Evolutionary conservation across 2,797 vertebrate species (phyloP).

Genomic region (Menidia menidia): DNA sequence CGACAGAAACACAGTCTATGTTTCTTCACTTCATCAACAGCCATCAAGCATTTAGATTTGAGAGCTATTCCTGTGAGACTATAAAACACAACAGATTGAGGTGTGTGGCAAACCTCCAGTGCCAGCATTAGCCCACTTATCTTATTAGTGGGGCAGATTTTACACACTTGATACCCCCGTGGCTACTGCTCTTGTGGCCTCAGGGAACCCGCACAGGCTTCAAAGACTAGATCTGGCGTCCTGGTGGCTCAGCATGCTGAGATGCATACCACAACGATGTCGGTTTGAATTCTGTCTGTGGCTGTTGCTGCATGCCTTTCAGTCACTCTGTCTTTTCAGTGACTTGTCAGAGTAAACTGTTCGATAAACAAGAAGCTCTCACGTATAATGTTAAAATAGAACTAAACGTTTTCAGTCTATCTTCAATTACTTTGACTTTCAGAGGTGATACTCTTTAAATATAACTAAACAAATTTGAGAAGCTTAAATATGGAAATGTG

Average conservation of each 20-base stretch:
- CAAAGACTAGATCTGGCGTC: conserved; percentile 76
- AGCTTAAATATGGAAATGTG: too few species aligned
- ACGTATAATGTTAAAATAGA: background rate
- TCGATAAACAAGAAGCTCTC: conserved; percentile 36
- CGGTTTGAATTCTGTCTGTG: conserved; percentile 56
- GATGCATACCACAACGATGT: conserved; percentile 66
- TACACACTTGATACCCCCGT: conserved; percentile 72
- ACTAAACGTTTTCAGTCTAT: too few species aligned
- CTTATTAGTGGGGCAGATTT: conserved; percentile 79
- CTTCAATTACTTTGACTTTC: background rate
- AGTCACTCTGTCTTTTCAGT: conserved; percentile 43
- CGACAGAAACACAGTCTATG: conserved; percentile 36
- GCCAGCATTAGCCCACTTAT: conserved; percentile 83
- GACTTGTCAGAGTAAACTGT: conserved; percentile 50
- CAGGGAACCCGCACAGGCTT: conserved; percentile 72
- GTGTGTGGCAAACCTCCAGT: conserved; percentile 79
- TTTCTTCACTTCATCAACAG: conserved; percentile 74
- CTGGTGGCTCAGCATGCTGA: conserved; percentile 71
- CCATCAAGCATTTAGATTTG: conserved; percentile 75
- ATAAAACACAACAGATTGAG: conserved; percentile 86
- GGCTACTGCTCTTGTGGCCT: conserved; percentile 68
- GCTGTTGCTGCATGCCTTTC: conserved; percentile 62
- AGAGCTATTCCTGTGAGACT: conserved; percentile 82
- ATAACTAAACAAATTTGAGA: too few species aligned
- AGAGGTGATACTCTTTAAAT: background rate